Conservation (phyloP, 2,888 invertebrate genomes). For the Watsonalla cultraria region DNA sequence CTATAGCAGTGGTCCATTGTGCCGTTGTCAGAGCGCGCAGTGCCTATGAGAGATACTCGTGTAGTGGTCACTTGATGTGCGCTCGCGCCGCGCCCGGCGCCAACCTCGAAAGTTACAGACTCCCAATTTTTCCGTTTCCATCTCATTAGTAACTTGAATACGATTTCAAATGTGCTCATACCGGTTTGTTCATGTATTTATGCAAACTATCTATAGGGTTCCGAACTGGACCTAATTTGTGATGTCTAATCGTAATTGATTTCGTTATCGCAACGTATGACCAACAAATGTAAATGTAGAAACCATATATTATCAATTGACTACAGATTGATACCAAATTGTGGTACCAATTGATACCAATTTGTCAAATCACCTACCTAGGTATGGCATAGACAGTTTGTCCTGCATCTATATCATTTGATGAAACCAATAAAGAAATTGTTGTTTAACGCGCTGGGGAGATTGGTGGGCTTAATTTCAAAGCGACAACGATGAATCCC, state of each 20-base stretch:
- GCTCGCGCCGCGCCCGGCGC: conserved; percentile 37
- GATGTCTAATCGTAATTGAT: conserved; percentile 45
- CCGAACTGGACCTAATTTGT: conserved; percentile 43
- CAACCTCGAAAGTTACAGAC: conserved; percentile 42
- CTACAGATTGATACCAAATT: conserved; percentile 9
- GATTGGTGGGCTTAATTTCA: too few species aligned
- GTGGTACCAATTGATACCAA: neutral
- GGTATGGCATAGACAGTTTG: neutral
- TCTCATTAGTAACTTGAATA: conserved; percentile 44
- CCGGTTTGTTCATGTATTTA: conserved; percentile 50
- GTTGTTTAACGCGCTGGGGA: too few species aligned
- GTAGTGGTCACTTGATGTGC: conserved; percentile 20
- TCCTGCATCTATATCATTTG: too few species aligned
- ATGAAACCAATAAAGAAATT: too few species aligned
- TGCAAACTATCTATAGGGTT: conserved; percentile 48
- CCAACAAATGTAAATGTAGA: conserved; percentile 24
- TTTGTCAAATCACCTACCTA: neutral
- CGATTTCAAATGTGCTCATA: conserved; percentile 44
- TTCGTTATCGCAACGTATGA: conserved; percentile 40
- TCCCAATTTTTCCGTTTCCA: conserved; percentile 50
- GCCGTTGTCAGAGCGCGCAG: conserved; percentile 24
- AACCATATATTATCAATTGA: conserved; percentile 22
- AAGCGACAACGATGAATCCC: too few species aligned
- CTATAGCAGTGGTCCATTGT: conserved; percentile 26
- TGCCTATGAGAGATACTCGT: conserved; percentile 20